Conservation (phyloP, 2,888 invertebrate genomes). For the Xestia sexstrigata region DNA sequence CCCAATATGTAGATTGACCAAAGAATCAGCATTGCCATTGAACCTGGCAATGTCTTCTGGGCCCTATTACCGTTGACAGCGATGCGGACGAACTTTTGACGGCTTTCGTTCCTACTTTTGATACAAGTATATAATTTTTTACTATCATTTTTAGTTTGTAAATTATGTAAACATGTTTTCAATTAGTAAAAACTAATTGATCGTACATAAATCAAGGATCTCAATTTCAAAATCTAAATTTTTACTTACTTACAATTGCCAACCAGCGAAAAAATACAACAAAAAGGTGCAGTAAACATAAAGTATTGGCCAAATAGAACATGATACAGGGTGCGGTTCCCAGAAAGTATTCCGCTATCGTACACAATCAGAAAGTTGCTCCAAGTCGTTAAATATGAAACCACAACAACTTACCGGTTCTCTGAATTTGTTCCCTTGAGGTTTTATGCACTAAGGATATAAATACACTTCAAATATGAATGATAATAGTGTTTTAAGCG, state of each 20-base stretch:
- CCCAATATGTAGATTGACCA: not conserved
- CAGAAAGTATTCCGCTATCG: constrained; percentile 36
- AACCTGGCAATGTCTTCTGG: not conserved
- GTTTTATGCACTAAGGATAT: not conserved
- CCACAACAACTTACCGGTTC: constrained; percentile 15
- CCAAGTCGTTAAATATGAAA: constrained; percentile 24
- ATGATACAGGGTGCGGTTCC: not conserved
- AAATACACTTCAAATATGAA: not conserved
- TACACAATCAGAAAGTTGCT: constrained; percentile 29
- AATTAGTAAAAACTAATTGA: not conserved
- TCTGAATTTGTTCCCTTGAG: constrained; percentile 2
- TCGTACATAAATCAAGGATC: not conserved
- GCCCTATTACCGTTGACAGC: not conserved
- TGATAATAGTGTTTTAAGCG: not conserved
- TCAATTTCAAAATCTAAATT: not conserved
- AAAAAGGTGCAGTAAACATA: not conserved
- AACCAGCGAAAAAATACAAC: not conserved
- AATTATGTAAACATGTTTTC: not conserved
- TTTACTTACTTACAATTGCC: not conserved
- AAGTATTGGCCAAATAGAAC: not conserved
- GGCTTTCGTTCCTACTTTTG: accelerated
- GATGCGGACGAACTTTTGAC: not conserved
- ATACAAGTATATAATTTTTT: not conserved
- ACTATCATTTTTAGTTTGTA: not conserved
- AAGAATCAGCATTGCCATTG: not conserved